Evolutionary conservation across 2,888 invertebrate genomes (phyloP), one percentile per base, ranked within the genome.

Genomic region (Alentia gelatinosa): DNA sequence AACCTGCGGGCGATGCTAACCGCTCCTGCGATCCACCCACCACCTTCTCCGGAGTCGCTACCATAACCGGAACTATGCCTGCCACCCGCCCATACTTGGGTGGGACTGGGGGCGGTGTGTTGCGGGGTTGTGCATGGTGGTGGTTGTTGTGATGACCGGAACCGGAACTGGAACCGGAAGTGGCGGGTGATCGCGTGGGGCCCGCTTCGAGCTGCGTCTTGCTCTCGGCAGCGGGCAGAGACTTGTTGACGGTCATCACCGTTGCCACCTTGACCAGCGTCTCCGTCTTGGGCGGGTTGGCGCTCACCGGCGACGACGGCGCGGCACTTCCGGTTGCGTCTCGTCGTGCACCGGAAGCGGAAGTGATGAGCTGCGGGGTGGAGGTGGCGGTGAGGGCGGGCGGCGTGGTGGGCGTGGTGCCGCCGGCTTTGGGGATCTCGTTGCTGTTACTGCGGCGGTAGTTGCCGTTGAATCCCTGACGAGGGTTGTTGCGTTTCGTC

Each of bases 381-480:
- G 86, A 42, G 12, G 86, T 86, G 15, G 86, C 23, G 30, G 86
- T 30, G 23, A 35, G 42, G 9, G 33, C 39, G 0, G 63, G 56
- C 56, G 63, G 56, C 35, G 89, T 50, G 39, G 33, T 50, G 12
- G 39, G 37, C 5, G 40, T 9, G 35, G 12, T 19, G n/a, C 15
- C n/a, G 23, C 23, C 19, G 5, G 35, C n/a, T n/a, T 40, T 50
- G 23, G 68, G 68, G 3, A 40, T 30, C 12, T 50, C 74, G 37
- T 39, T 42, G 39, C 75, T 75, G 68, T 40, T 89, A 63, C 63
- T 89, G 39, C 89, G 39, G 40, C 89, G 40, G 89, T 91, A 91
- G 86, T 91, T 91, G 15, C 91, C 91, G 19, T 75, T 90, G 56
- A 89, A 91, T 19, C 89, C 91, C 74, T 91, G 90, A 1, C 91